Evolutionary conservation across 2,797 vertebrate species (phyloP), one percentile per base, ranked within the genome.

Genomic region (Poecilia wingei): DNA sequence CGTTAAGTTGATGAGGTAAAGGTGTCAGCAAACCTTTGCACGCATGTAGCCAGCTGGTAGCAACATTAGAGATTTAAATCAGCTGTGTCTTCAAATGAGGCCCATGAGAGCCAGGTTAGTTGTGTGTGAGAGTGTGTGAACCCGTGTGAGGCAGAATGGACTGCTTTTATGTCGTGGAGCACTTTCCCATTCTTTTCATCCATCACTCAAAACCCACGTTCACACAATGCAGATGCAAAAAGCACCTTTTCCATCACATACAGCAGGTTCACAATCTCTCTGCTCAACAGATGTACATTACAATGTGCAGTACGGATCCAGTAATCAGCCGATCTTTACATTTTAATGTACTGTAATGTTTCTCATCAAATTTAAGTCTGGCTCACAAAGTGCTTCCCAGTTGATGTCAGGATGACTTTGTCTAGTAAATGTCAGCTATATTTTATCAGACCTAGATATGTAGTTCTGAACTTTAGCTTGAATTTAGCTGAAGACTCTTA

Each of bases 51-150:
- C 39, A 43, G 14, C 51, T 43, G 51, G 41, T 70, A 45, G 68
- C 25, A 70, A n/a, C 41, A 45, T 45, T 70, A 45, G 41, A 70
- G 39, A 70, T 70, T 45, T 45, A 28, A 70, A 70, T 70, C 68
- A 43, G 41, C 39, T 70, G 68, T 45, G 68, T 70, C 25, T 70
- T 70, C 22, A 70, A 45, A 70, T 66, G 33, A 22, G 61, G 33
- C 33, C 36, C 7, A 20, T 22, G 18, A 36, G 36, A 66, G 18
- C 4, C 0, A 2, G 39, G 12, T 28, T 45, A 3, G 25, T 7
- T 7, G 22, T 45, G 68, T 45, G 68, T 45, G 22, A n/a, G 22
- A n/a, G 68, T 43, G 66, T n/a, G 66, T 69, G 39, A 69, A 33
- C 12, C n/a, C 25, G 41, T 70, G 68, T n/a, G 41, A n/a, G 41